A percentile compares a stretch with the other conserved stretches of the same genome.
Evolutionary conservation across 2,113 vertebrate species (phyloP).

Genomic region (Telmatochromis brachygnathus): DNA sequence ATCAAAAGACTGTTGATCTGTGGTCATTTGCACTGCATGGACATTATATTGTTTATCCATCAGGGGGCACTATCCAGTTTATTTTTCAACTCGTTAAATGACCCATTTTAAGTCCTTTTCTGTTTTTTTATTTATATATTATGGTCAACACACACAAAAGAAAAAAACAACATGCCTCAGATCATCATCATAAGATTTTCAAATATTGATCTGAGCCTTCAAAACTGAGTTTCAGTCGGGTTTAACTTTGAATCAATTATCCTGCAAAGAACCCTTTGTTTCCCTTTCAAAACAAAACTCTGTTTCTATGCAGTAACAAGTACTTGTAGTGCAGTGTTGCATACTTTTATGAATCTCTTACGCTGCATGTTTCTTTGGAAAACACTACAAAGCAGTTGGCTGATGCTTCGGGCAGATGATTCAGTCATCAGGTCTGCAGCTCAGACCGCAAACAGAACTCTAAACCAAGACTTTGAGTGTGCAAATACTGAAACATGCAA

Average conservation of each 20-base stretch:
- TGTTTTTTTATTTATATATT: background rate
- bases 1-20: background rate
- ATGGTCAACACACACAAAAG: background rate
- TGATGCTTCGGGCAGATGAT: background rate
- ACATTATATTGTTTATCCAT: background rate
- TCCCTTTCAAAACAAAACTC: background rate
- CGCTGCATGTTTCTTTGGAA: background rate
- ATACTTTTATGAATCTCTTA: background rate
- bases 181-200: background rate
- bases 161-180: background rate
- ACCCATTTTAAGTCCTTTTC: background rate
- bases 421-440: background rate
- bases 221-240: background rate
- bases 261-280: background rate
- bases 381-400: background rate
- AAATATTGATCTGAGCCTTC: background rate
- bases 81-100: background rate
- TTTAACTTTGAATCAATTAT: background rate
- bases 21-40: background rate
- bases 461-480: background rate
- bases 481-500: background rate
- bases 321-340: background rate
- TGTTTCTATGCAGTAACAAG: background rate
- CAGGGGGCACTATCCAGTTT: background rate
- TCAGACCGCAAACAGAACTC: background rate